Evolutionary conservation across 2,797 vertebrate species (phyloP).

Genomic region (Hydrophis major): DNA sequence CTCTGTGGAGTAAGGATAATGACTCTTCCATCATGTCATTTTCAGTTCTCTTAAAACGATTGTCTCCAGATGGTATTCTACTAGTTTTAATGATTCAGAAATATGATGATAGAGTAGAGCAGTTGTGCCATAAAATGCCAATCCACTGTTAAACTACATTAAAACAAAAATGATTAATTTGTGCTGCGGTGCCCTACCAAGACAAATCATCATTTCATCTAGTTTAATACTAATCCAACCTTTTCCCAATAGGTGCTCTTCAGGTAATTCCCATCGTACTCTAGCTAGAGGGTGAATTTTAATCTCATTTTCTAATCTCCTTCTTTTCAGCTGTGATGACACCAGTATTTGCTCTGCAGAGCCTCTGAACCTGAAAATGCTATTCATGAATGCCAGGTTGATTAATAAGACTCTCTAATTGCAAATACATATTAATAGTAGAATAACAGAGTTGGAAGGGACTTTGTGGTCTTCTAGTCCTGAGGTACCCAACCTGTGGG

Average conservation of each 20-base stretch:
- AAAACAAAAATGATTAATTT: neutral
- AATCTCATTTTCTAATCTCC: neutral
- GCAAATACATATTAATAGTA: neutral
- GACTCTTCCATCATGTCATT: neutral
- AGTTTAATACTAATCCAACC: neutral
- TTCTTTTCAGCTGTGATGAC: neutral
- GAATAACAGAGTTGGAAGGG: too few relatives aligned
- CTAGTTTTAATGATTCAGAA: neutral
- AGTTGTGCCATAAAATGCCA: neutral
- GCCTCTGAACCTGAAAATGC: neutral
- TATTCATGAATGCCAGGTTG: neutral
- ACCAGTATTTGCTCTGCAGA: neutral
- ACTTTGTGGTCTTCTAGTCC: too few relatives aligned
- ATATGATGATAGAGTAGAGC: neutral
- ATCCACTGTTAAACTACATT: neutral
- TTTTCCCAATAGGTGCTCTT: neutral
- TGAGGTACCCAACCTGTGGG: too few relatives aligned
- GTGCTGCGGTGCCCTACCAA: neutral
- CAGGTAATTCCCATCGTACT: neutral
- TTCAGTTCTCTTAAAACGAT: neutral
- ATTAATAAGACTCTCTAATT: neutral
- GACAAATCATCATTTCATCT: neutral
- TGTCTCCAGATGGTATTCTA: neutral
- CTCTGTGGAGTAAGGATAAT: neutral
- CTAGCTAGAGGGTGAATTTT: neutral